A percentile compares a stretch with the other conserved stretches of the same genome.
Conservation (phyloP, 2,113 vertebrate genomes). For the Sinocyclocheilus anshuiensis region DNA sequence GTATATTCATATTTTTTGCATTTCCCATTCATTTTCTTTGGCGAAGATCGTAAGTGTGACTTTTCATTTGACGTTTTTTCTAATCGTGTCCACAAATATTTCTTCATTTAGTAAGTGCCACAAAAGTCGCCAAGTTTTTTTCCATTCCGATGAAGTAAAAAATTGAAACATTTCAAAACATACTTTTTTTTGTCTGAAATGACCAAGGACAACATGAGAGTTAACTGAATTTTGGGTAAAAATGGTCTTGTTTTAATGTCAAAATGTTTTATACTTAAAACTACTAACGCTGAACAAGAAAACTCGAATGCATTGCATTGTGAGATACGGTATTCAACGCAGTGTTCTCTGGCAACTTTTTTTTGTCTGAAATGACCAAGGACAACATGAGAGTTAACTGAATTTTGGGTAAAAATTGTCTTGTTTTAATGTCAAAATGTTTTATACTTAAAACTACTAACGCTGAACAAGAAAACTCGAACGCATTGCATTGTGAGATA, state of each 20-base stretch:
- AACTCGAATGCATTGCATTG: not conserved
- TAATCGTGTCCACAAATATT: not conserved
- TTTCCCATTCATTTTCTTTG: too few species aligned
- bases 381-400: not conserved
- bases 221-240: not conserved
- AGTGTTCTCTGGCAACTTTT: not conserved
- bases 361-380: not conserved
- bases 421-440: not conserved
- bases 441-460: not conserved
- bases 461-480: not conserved
- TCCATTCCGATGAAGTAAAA: not conserved
- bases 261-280: not conserved
- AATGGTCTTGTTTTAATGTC: not conserved
- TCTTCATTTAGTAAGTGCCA: not conserved
- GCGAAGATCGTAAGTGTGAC: too few species aligned
- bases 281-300: not conserved
- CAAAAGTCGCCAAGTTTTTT: too few species aligned
- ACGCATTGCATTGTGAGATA: not conserved
- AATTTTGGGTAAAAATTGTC: not conserved
- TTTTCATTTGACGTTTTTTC: not conserved
- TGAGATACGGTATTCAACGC: not conserved
- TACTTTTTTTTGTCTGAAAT: not conserved
- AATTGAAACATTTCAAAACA: not conserved
- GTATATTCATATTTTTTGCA: too few species aligned
- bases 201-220: not conserved